phyloP scores from a whole-genome alignment of 2,113 vertebrate species.

The Dromas ardeola region DNA sequence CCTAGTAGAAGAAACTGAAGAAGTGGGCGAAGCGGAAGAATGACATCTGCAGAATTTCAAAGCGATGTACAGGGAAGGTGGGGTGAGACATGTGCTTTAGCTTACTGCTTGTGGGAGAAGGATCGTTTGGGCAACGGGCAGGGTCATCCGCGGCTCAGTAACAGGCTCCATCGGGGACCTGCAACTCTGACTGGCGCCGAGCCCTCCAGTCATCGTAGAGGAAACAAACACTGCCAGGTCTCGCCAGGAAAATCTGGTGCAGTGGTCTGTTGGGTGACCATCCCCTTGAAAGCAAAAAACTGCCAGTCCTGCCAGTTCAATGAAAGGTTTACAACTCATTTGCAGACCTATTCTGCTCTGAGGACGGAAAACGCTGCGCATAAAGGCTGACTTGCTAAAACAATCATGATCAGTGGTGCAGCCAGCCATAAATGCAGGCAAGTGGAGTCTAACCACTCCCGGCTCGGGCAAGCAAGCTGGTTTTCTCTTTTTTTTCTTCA shows the following conservation, averaged over 20 bases:
- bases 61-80: background rate
- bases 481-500: background rate
- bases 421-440: background rate
- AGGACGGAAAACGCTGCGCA: background rate
- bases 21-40: background rate
- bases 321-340: background rate
- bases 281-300: background rate
- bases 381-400: background rate
- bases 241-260: background rate
- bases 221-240: background rate
- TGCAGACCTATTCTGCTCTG: background rate
- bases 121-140: background rate
- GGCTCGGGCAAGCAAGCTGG: accelerated
- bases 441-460: background rate
- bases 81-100: background rate
- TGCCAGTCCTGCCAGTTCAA: background rate
- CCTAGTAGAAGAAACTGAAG: background rate
- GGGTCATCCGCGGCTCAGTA: background rate
- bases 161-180: background rate
- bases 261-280: background rate
- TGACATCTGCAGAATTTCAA: background rate
- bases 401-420: background rate
- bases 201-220: too few species aligned
- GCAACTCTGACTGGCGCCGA: accelerated
- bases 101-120: background rate